A percentile compares a stretch with the other conserved stretches of the same genome.
phyloP scores from a whole-genome alignment of 1,140 invertebrate species.

The Vanessa atalanta region DNA sequence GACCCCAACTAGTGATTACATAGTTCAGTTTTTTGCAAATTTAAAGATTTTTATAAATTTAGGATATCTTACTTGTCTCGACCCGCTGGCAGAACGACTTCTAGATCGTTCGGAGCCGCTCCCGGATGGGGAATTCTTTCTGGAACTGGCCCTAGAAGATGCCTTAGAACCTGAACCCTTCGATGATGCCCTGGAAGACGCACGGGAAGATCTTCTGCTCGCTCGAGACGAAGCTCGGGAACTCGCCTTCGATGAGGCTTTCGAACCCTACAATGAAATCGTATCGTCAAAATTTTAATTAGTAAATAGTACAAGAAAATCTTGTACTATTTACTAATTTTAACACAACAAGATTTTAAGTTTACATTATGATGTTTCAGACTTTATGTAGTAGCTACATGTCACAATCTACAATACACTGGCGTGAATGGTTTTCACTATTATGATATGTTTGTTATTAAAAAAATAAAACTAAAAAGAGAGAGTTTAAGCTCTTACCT shows the following conservation, averaged over 20 bases:
- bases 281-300: too few relatives aligned
- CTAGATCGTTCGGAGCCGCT: constrained; percentile 67
- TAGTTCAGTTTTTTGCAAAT: not conserved
- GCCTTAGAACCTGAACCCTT: constrained; percentile 61
- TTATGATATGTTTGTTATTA: too few relatives aligned
- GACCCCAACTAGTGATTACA: not conserved
- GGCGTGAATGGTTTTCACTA: too few relatives aligned
- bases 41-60: not conserved
- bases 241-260: constrained; percentile 63
- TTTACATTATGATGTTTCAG: too few relatives aligned
- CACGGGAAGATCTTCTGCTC: constrained; percentile 53
- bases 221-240: constrained; percentile 59
- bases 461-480: too few relatives aligned
- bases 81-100: constrained; percentile 70
- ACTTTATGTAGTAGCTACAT: too few relatives aligned
- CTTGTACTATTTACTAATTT: too few relatives aligned
- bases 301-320: too few relatives aligned
- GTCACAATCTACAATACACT: too few relatives aligned
- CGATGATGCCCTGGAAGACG: constrained; percentile 60
- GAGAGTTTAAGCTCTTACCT: constrained; percentile 42
- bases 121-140: constrained; percentile 58
- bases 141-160: constrained; percentile 62
- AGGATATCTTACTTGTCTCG: constrained; percentile 58
- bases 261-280: constrained; percentile 52
- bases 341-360: too few relatives aligned